These are phyloP conservation scores for Zapus hudsonius DNA, from an alignment of 2,113 vertebrate genomes.

Conservation along the genomic window DNA sequence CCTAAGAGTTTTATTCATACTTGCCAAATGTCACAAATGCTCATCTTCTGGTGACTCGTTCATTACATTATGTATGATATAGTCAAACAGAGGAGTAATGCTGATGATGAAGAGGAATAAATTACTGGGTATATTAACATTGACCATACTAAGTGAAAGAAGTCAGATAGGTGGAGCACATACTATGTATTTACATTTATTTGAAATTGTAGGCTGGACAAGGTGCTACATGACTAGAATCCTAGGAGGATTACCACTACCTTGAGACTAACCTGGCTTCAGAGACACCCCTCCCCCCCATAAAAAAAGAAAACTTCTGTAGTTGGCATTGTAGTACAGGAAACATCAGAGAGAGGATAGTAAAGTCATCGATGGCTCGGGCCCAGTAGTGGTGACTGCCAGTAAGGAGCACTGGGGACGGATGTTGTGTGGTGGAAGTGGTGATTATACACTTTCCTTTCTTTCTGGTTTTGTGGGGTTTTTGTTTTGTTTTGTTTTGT, in stretches of 20 bases:
- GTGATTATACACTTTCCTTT: not conserved
- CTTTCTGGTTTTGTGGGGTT: too few relatives aligned
- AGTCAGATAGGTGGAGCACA: not conserved
- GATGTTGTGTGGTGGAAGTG: not conserved
- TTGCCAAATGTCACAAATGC: not conserved
- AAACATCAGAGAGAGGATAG: not conserved
- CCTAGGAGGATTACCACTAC: not conserved
- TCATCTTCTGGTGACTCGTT: conserved; percentile 1
- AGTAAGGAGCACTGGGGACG: not conserved
- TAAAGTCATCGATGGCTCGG: too few relatives aligned
- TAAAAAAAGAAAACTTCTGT: not conserved
- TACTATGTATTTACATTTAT: not conserved
- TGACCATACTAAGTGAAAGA: not conserved
- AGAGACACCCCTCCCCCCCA: too few relatives aligned
- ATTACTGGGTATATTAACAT: not conserved
- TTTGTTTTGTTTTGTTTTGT: too few relatives aligned
- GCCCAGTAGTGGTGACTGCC: too few relatives aligned
- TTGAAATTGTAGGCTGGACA: not conserved
- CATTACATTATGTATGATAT: not conserved
- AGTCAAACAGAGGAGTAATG: not conserved
- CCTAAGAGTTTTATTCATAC: not conserved
- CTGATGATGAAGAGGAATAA: not conserved
- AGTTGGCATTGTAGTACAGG: not conserved
- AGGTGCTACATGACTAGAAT: too few relatives aligned
- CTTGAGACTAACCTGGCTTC: not conserved